phyloP scores from a whole-genome alignment of 2,113 vertebrate species.

The Addax nasomaculatus region DNA sequence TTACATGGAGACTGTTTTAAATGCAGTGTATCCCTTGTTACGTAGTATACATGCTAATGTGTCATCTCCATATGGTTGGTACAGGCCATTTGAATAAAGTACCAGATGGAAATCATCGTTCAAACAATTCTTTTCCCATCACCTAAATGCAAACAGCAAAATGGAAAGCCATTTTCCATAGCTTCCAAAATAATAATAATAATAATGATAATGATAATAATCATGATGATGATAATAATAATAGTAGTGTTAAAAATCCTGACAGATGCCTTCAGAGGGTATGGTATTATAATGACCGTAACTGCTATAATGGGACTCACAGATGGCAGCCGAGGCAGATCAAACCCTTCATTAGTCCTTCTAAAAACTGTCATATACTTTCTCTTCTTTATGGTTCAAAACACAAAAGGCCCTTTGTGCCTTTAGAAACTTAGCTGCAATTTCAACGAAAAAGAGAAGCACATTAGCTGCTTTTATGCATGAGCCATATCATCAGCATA shows the following conservation, averaged over 20 bases:
- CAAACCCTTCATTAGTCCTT: conserved; percentile 61
- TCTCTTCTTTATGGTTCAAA: conserved; percentile 48
- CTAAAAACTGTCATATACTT: conserved; percentile 60
- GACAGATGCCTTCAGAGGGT: conserved; percentile 27
- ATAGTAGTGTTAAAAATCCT: conserved; percentile 8
- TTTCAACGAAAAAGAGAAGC: conserved; percentile 64
- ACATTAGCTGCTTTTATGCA: conserved; percentile 69
- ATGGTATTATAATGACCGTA: conserved; percentile 44
- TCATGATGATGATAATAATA: conserved; percentile 7
- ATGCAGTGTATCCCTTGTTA: background rate
- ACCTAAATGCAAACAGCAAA: conserved; percentile 37
- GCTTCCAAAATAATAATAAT: conserved; percentile 55
- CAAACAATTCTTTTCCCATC: conserved; percentile 25
- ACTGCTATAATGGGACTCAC: conserved; percentile 51
- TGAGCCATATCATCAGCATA: conserved; percentile 73
- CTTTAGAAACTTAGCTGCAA: conserved; percentile 56
- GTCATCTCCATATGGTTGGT: background rate
- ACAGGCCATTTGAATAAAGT: conserved; percentile 27
- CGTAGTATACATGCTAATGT: background rate
- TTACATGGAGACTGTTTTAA: conserved; percentile 4
- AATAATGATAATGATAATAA: conserved; percentile 27
- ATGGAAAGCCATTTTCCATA: conserved; percentile 27
- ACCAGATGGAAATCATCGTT: conserved; percentile 58
- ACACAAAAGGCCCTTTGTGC: conserved; percentile 62
- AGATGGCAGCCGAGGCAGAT: conserved; percentile 57